Base-by-base conservation (phyloP, 2,113 vertebrate species). In the Sander vitreus region DNA sequence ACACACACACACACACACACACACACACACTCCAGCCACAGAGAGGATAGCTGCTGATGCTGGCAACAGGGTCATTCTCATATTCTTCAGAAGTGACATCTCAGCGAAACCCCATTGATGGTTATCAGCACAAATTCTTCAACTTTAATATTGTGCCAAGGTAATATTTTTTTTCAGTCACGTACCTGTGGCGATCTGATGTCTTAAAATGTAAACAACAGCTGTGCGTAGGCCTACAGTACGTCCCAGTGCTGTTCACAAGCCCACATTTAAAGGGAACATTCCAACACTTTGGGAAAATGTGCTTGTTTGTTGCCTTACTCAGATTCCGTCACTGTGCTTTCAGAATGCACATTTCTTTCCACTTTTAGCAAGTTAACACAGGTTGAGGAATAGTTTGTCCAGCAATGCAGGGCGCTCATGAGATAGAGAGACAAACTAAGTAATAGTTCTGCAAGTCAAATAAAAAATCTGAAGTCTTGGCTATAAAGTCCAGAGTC, bases 31-130 rank as follows among this genome's bases (percentile, higher is more conserved):
- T 33, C 33, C 18, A 30, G 13, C 19, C 16, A 18, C 55, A 53
- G 30, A 51, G n/a, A 64, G 58, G 27, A 30, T 43, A 75, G 50
- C 48, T 47, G 51, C 50, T 33, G 45, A 58, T 75, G 30, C 30
- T 58, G 21, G 48, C 12, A 73, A 21, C 50, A 25, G 30, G 50
- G 33, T 75, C 14, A 19, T 69, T 54, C 47, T 59, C 43, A 59
- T 51, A 33, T 59, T 33, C 16, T 25, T 51, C n/a, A 76, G 18
- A 54, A 71, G 30, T 39, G 25, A 59, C 51, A 50, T 39, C 33
- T 33, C 33, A 33, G 33, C 33, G 59, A 59, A 71, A 73, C 51
- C 5, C 14, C 3, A 21, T 23, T n/a, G 23, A 60, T 23, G 15
- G 13, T 71, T 57, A 64, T 59, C 47, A 30, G 13, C 50, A 27